A percentile compares a stretch with the other conserved stretches of the same genome.
Evolutionary conservation across 1,140 invertebrate species (phyloP).

Genomic region (Berghia stephanieae): DNA sequence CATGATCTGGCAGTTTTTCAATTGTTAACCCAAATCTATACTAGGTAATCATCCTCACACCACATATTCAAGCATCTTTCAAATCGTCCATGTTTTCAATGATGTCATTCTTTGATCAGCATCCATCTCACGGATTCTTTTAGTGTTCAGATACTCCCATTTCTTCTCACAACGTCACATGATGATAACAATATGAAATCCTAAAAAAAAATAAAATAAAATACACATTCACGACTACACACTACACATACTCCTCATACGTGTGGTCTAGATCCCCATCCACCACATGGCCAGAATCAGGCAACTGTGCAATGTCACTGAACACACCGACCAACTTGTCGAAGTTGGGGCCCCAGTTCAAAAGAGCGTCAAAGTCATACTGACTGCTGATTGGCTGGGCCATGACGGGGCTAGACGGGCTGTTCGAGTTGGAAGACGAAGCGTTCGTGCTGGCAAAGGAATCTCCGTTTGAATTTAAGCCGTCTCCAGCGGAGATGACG

Average conservation of each 20-base stretch:
- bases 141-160: too few species aligned
- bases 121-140: too few species aligned
- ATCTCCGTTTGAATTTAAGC: constrained; percentile 91
- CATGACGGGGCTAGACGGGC: constrained; percentile 63
- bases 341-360: constrained; percentile 96
- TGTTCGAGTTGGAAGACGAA: constrained; percentile 84
- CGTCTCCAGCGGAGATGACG: constrained; percentile 74
- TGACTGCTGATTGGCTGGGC: constrained; percentile 73
- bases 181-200: too few species aligned
- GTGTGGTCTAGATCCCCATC: constrained; percentile 36
- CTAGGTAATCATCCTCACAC: too few species aligned
- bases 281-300: constrained; percentile 63
- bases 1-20: too few species aligned
- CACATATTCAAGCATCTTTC: too few species aligned
- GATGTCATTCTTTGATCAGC: too few species aligned
- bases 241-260: constrained; percentile 49
- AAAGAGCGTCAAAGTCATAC: constrained; percentile 90
- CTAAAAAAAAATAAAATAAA: neutral
- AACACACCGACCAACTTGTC: constrained; percentile 94
- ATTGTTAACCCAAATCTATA: too few species aligned
- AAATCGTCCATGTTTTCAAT: too few species aligned
- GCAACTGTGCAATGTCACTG: constrained; percentile 93
- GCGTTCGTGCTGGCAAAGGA: constrained; percentile 87
- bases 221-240: neutral
- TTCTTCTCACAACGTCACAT: too few species aligned